Conservation (phyloP, 2,888 invertebrate species). For the Dynastes maya region DNA sequence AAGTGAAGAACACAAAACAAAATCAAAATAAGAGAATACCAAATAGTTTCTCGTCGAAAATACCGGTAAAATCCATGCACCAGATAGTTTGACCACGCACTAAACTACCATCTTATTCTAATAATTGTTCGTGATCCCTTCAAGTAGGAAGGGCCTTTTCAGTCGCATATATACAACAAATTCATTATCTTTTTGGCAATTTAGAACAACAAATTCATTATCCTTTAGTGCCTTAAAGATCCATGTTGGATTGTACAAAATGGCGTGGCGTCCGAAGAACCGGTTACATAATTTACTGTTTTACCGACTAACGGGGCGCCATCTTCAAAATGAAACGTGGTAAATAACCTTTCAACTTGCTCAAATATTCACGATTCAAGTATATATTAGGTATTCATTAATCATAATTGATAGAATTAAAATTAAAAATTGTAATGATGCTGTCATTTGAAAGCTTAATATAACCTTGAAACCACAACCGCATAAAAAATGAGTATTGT, state of each 20-base stretch:
- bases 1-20: constrained; percentile 47
- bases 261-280: constrained; percentile 63
- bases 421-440: no score
- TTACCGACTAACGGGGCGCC: neutral
- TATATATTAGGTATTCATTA: no score
- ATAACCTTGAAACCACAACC: no score
- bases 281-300: constrained; percentile 33
- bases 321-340: constrained; percentile 9
- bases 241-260: constrained; percentile 61
- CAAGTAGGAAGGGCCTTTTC: constrained; percentile 4
- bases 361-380: no score
- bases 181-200: constrained; percentile 44
- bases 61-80: constrained; percentile 50
- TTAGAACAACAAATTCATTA: constrained; percentile 43
- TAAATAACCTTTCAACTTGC: neutral
- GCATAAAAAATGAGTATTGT: no score
- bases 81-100: constrained; percentile 41
- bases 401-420: no score
- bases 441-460: no score
- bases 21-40: constrained; percentile 40
- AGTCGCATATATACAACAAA: constrained; percentile 40
- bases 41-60: constrained; percentile 42
- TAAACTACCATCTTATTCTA: constrained; percentile 41
- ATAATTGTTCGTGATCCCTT: constrained; percentile 37
- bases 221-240: constrained; percentile 45